Conservation (phyloP, 1,140 invertebrate species). For the Leucophenga varia region DNA sequence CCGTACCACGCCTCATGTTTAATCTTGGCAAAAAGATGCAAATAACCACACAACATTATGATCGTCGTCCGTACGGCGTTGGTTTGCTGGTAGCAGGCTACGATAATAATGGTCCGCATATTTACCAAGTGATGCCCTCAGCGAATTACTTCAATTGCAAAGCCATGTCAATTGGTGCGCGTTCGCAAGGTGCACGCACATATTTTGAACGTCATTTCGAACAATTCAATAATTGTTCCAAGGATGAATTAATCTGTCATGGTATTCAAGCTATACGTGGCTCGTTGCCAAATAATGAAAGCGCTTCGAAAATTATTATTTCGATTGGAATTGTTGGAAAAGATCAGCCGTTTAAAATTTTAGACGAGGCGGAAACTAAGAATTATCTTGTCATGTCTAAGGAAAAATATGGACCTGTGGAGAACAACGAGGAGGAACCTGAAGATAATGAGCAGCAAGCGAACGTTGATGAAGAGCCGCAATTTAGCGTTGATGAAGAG, state of each 20-base stretch:
- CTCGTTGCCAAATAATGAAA: slow-evolving; percentile 85
- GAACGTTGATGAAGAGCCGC: slow-evolving; percentile 12
- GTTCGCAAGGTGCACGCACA: slow-evolving; percentile 96
- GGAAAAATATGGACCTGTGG: background rate
- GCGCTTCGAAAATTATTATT: slow-evolving; percentile 61
- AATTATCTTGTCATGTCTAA: slow-evolving; percentile 61
- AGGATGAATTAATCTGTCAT: slow-evolving; percentile 91
- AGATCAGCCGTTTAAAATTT: slow-evolving; percentile 75
- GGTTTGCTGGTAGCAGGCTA: slow-evolving; percentile 94
- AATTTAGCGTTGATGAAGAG: slow-evolving; percentile 14
- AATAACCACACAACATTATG: slow-evolving; percentile 95
- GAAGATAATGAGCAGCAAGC: slow-evolving; percentile 1
- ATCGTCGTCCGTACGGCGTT: slow-evolving; percentile 94
- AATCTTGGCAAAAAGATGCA: slow-evolving; percentile 95
- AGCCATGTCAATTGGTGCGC: slow-evolving; percentile 96
- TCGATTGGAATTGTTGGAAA: slow-evolving; percentile 89
- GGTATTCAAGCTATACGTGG: slow-evolving; percentile 90
- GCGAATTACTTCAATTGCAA: slow-evolving; percentile 97
- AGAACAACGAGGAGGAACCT: background rate
- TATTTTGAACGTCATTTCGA: slow-evolving; percentile 92
- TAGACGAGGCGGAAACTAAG: slow-evolving; percentile 74
- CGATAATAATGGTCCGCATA: slow-evolving; percentile 93
- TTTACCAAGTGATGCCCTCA: slow-evolving; percentile 97
- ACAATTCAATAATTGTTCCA: slow-evolving; percentile 68
- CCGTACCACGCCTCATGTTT: slow-evolving; percentile 81